Evolutionary conservation across 2,888 invertebrate species (phyloP).

Genomic region (Eumacrocentrus americanus): DNA sequence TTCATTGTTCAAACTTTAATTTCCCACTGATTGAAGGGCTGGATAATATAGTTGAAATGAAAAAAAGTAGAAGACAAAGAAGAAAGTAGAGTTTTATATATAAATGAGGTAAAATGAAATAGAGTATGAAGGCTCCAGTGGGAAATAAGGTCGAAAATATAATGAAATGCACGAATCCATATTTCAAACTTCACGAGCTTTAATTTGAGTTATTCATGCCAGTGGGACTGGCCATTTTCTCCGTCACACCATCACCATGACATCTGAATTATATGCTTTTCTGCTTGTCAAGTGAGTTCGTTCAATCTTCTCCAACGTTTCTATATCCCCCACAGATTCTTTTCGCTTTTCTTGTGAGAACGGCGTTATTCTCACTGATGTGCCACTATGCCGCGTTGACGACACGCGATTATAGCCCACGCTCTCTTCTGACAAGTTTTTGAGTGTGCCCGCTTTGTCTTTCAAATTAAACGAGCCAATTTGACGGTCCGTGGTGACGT

Average conservation of each 20-base stretch:
- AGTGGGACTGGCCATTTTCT: background rate
- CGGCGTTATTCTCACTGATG: background rate
- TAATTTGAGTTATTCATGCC: slow-evolving; percentile 10
- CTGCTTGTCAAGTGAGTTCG: slow-evolving; percentile 8
- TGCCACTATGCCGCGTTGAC: background rate
- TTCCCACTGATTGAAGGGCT: too few species aligned
- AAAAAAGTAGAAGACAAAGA: too few species aligned
- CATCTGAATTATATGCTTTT: slow-evolving; percentile 16
- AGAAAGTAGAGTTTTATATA: too few species aligned
- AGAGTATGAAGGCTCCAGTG: too few species aligned
- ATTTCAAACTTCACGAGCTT: background rate
- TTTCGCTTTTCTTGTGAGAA: background rate
- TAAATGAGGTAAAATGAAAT: too few species aligned
- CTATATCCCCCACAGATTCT: background rate
- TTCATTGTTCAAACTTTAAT: too few species aligned
- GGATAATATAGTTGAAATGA: too few species aligned
- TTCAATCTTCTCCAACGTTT: slow-evolving; percentile 26
- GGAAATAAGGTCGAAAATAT: background rate
- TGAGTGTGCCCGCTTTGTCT: slow-evolving; percentile 4
- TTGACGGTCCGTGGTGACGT: background rate
- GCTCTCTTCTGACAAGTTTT: background rate
- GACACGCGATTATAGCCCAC: slow-evolving; percentile 12
- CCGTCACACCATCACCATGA: background rate
- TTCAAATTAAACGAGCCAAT: slow-evolving; percentile 10
- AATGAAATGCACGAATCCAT: background rate